Evolutionary conservation across 35 echinoderm and acorn worm species (phyloP).

Genomic region (Ophiothrix spiculata): DNA sequence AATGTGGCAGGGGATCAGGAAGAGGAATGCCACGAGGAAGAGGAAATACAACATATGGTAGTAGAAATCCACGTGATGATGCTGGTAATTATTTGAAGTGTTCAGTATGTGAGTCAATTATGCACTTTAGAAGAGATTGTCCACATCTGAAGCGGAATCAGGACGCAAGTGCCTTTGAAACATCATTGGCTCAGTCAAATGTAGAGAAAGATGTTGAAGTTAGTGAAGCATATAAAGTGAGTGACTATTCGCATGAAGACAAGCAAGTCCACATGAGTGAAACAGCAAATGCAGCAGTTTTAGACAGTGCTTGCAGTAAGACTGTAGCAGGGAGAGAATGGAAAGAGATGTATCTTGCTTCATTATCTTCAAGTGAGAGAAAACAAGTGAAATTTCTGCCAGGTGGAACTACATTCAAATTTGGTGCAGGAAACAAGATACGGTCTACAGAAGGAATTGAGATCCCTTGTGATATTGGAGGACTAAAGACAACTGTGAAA

Average conservation of each 20-base stretch:
- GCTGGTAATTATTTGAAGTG: constrained; percentile 11
- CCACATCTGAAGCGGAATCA: constrained; percentile 9
- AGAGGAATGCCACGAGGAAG: neutral
- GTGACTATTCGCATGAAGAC: constrained; percentile 28
- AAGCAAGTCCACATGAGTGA: constrained; percentile 17
- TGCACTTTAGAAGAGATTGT: constrained; percentile 4
- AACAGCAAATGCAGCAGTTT: constrained; percentile 24
- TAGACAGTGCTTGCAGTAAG: constrained; percentile 25
- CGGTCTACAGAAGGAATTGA: constrained; percentile 8
- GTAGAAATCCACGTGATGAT: neutral
- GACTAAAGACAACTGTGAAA: constrained; percentile 3
- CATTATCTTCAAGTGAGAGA: constrained; percentile 15
- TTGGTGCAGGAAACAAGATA: constrained; percentile 26
- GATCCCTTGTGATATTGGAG: constrained; percentile 36
- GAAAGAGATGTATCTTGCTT: constrained; percentile 12
- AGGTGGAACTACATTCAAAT: constrained; percentile 41
- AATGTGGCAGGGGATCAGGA: neutral
- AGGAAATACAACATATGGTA: constrained; percentile 24
- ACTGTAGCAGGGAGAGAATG: constrained; percentile 26
- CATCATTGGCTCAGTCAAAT: neutral
- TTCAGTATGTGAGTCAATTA: constrained; percentile 6
- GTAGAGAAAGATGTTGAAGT: constrained; percentile 11
- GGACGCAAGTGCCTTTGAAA: constrained; percentile 1
- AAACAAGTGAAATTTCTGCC: constrained; percentile 17
- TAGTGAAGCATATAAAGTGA: constrained; percentile 24